phyloP scores from a whole-genome alignment of 2,113 vertebrate genomes.

The Takifugu flavidus region DNA sequence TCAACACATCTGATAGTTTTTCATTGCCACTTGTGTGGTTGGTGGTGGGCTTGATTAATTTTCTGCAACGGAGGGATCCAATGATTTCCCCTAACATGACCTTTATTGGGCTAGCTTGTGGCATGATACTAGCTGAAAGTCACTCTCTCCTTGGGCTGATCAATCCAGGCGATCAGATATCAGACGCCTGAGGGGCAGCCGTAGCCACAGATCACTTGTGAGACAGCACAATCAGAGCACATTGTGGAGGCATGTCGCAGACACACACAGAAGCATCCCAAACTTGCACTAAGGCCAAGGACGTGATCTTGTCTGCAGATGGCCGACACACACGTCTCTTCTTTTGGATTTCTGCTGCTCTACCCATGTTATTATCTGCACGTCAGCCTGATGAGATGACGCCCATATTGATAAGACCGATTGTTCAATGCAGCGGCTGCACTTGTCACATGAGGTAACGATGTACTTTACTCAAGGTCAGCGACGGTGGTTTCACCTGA shows the following conservation, averaged over 20 bases:
- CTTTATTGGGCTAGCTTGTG: slow-evolving; percentile 37
- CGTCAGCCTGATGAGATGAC: slow-evolving; percentile 54
- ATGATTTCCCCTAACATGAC: not conserved
- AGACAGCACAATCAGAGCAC: slow-evolving; percentile 13
- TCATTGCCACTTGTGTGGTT: slow-evolving; percentile 18
- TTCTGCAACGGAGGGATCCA: slow-evolving; percentile 28
- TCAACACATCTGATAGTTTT: slow-evolving; percentile 22
- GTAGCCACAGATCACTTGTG: slow-evolving; percentile 31
- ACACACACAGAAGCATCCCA: slow-evolving; percentile 16
- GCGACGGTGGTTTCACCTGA: slow-evolving; percentile 33
- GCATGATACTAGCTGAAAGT: slow-evolving; percentile 65
- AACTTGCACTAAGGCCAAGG: slow-evolving; percentile 42
- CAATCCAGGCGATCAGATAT: slow-evolving; percentile 74
- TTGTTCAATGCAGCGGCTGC: slow-evolving; percentile 32
- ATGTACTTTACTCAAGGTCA: slow-evolving; percentile 48
- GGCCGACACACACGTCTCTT: slow-evolving; percentile 22
- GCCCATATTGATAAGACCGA: slow-evolving; percentile 30
- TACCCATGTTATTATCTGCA: slow-evolving; percentile 50
- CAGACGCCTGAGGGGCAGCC: slow-evolving; percentile 67
- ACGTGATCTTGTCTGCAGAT: slow-evolving; percentile 10
- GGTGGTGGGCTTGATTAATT: slow-evolving; percentile 54
- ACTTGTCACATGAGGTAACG: slow-evolving; percentile 31
- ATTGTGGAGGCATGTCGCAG: slow-evolving; percentile 6
- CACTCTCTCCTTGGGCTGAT: slow-evolving; percentile 73
- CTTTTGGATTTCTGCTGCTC: slow-evolving; percentile 40